Evolutionary conservation across 1,140 invertebrate genomes (phyloP).

Genomic region (Temnothorax longispinosus): DNA sequence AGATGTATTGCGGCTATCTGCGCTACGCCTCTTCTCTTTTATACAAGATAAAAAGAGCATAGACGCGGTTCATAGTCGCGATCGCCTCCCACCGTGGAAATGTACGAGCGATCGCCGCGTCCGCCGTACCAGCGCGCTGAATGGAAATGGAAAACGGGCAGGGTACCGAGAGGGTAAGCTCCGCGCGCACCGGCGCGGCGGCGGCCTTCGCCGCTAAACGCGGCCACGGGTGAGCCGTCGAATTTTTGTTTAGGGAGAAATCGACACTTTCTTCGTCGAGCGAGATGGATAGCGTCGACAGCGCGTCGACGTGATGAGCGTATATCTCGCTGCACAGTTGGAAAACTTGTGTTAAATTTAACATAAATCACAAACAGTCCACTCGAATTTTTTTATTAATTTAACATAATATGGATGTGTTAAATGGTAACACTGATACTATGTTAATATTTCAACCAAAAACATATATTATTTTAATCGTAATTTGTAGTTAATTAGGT

Average conservation of each 20-base stretch:
- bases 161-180: not conserved
- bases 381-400: too few species aligned
- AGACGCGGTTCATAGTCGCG: slow-evolving; percentile 29
- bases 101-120: slow-evolving; percentile 32
- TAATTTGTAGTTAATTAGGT: too few species aligned
- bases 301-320: not conserved
- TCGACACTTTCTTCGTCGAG: slow-evolving; percentile 70
- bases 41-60: slow-evolving; percentile 80
- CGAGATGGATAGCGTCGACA: not conserved
- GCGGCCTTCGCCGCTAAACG: slow-evolving; percentile 35
- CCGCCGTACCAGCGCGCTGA: slow-evolving; percentile 8
- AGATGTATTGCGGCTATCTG: slow-evolving; percentile 77
- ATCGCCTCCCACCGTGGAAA: slow-evolving; percentile 64
- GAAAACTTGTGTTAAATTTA: too few species aligned
- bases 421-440: too few species aligned
- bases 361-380: too few species aligned
- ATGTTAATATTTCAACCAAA: too few species aligned
- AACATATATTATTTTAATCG: too few species aligned
- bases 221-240: not conserved
- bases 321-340: not conserved
- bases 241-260: slow-evolving; percentile 72
- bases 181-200: too few species aligned
- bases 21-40: slow-evolving; percentile 76
- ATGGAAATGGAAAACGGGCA: slow-evolving; percentile 58
- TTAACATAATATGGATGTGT: too few species aligned